Percentiles rank a stretch among this genome's conserved stretches.
Conservation (phyloP, 2,797 vertebrate genomes). For the Gila robusta region DNA sequence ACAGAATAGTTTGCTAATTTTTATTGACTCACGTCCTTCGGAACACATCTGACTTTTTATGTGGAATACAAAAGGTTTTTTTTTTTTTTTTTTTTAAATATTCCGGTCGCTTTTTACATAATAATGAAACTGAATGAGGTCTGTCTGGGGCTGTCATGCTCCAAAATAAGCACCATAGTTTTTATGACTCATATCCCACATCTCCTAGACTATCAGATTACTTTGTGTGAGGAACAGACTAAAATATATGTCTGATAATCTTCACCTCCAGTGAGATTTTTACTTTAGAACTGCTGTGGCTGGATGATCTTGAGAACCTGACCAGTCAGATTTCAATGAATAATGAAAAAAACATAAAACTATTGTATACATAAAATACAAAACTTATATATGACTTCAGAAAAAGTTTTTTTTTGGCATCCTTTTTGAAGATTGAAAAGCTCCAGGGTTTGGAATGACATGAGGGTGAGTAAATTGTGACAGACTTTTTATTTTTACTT, state of each 20-base stretch:
- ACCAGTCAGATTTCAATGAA: neutral
- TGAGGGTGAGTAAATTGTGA: neutral
- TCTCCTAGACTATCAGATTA: neutral
- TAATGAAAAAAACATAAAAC: neutral
- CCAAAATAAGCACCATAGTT: neutral
- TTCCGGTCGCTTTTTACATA: neutral
- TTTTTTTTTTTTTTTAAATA: neutral
- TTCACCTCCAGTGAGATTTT: neutral
- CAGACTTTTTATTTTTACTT: slow-evolving; percentile 4
- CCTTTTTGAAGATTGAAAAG: neutral
- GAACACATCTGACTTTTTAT: neutral
- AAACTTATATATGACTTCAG: too few species aligned
- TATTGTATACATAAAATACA: neutral
- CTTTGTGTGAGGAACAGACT: neutral
- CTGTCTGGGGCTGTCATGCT: neutral
- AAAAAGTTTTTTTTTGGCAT: neutral
- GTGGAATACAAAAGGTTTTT: neutral
- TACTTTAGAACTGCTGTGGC: neutral
- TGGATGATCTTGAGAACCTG: neutral
- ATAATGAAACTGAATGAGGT: neutral
- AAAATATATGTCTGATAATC: neutral
- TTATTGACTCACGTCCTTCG: neutral
- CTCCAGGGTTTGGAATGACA: neutral
- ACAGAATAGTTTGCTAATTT: neutral
- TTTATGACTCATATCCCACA: neutral